A percentile compares a stretch with the other conserved stretches of the same genome.
Conservation (phyloP, 2,888 invertebrate genomes). For the Listrodromus nycthemerus region DNA sequence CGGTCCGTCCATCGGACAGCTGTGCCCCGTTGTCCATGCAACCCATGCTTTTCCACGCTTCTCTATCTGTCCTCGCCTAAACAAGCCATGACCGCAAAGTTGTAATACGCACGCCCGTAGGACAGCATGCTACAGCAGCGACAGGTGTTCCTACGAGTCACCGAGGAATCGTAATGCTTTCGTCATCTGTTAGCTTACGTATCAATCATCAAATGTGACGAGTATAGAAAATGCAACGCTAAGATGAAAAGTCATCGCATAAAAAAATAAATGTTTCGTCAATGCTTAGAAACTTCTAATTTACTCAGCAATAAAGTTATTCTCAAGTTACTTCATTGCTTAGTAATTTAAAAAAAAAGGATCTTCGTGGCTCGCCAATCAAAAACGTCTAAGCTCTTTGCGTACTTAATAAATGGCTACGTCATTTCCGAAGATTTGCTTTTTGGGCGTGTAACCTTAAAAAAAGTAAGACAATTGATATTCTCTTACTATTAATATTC, state of each 20-base stretch:
- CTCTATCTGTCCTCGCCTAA: constrained; percentile 1
- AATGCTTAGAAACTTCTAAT: neutral
- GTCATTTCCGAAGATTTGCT: neutral
- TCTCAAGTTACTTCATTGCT: neutral
- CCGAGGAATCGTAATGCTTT: constrained; percentile 7
- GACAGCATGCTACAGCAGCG: constrained; percentile 44
- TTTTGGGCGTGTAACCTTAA: neutral
- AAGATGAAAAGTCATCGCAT: neutral
- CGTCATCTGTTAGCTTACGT: constrained; percentile 8
- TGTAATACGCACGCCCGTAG: constrained; percentile 44
- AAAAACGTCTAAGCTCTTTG: neutral
- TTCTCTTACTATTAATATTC: neutral
- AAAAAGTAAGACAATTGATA: neutral
- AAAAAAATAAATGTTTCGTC: neutral
- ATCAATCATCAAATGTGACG: constrained; percentile 8
- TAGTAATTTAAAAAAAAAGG: neutral
- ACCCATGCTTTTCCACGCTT: constrained; percentile 12
- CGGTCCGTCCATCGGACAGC: constrained; percentile 5
- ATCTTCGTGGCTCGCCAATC: neutral
- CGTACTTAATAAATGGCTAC: neutral
- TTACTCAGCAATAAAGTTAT: neutral
- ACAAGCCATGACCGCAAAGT: neutral
- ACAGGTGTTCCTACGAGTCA: constrained; percentile 22
- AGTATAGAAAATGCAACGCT: neutral
- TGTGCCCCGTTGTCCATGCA: neutral